Percentiles rank a stretch among this genome's conserved stretches.
Evolutionary conservation across 2,888 invertebrate genomes (phyloP).

Genomic region (Euphydryas editha): DNA sequence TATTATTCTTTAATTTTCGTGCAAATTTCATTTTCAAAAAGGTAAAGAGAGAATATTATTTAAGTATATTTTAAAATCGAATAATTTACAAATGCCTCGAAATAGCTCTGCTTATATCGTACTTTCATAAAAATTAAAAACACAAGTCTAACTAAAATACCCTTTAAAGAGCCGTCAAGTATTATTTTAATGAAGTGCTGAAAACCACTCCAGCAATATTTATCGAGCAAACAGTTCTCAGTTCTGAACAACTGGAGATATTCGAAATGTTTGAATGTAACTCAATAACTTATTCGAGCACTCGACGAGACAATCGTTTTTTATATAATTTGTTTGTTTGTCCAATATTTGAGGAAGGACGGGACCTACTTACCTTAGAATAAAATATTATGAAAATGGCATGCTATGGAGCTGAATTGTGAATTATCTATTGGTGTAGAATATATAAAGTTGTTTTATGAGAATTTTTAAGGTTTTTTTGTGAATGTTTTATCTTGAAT

Average conservation of each 20-base stretch:
- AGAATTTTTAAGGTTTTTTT: too few species aligned
- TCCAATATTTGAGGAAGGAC: conserved; percentile 27
- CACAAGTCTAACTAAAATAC: too few species aligned
- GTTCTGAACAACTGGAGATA: conserved; percentile 13
- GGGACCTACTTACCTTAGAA: background rate
- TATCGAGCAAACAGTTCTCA: conserved; percentile 7
- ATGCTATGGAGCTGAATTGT: background rate
- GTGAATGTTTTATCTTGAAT: too few species aligned
- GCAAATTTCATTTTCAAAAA: too few species aligned
- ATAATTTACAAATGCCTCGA: too few species aligned
- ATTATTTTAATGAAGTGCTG: background rate
- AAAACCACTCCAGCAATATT: background rate
- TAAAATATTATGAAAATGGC: background rate
- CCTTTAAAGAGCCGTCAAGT: too few species aligned
- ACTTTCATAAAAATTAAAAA: too few species aligned
- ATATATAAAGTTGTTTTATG: background rate
- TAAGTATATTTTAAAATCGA: too few species aligned
- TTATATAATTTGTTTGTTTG: conserved; percentile 29
- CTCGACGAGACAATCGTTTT: conserved; percentile 13
- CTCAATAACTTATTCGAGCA: conserved; percentile 24
- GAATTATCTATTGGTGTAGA: background rate
- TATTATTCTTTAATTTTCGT: too few species aligned
- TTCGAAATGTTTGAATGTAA: conserved; percentile 25
- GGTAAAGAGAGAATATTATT: too few species aligned
- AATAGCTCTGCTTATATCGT: too few species aligned